Conservation (phyloP, 2,113 vertebrate genomes). For the Nymphicus hollandicus region DNA sequence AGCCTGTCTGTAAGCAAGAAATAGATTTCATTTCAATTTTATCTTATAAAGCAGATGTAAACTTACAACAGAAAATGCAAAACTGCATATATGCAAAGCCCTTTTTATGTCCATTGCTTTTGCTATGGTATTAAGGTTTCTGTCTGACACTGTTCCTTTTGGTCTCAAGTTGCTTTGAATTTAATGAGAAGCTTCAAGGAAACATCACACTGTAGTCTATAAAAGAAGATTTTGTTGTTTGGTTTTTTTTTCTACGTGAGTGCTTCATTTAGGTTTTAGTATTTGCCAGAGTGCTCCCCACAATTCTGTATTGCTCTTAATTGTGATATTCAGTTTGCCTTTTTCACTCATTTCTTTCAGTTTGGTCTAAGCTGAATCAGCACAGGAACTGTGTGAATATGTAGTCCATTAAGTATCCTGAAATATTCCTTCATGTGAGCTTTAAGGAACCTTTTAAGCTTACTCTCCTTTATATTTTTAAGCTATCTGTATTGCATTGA, state of each 20-base stretch:
- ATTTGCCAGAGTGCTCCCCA: not conserved
- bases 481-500: not conserved
- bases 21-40: not conserved
- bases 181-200: not conserved
- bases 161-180: not conserved
- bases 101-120: not conserved
- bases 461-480: not conserved
- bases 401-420: not conserved
- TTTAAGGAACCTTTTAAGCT: not conserved
- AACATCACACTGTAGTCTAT: not conserved
- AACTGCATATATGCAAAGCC: not conserved
- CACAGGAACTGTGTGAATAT: not conserved
- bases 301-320: not conserved
- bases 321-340: not conserved
- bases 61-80: not conserved
- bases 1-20: not conserved
- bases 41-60: not conserved
- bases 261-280: not conserved
- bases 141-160: not conserved
- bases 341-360: not conserved
- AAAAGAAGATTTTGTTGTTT: not conserved
- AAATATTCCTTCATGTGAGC: not conserved
- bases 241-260: not conserved
- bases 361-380: not conserved
- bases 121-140: not conserved